Evolutionary conservation across 2,113 vertebrate genomes (phyloP), one percentile per base, ranked within the genome.

Genomic region (Pseudopodoces humilis): DNA sequence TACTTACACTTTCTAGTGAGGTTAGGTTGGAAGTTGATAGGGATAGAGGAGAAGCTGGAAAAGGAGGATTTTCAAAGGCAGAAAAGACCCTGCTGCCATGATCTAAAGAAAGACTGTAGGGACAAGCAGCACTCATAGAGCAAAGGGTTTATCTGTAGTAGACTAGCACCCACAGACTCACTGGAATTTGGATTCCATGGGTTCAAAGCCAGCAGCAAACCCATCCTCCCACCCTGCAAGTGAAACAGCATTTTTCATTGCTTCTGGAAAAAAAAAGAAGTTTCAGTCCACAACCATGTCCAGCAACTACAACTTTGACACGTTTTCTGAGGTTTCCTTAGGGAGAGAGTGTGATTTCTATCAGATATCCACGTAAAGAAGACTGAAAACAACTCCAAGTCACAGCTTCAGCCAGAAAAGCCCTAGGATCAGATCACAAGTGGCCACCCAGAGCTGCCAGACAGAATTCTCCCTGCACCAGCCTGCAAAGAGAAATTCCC

Each of bases 361-460:
- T 47, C 72, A 70, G 52, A 44, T 27, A 64, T 4, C 70, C 35
- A 70, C 0, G 0, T 19, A 30, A 41, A 52, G 43, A 72, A 46
- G 28, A 82, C 8, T 1, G 6, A 64, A 67, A 86, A 30, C 27
- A 60, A 15, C 11, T 64, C n/a, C 41, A 77, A 44, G 41, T 21
- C 28, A 3, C 13, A 20, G 31, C 1, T 1, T 3, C 35, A 67
- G 43, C 18, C 77, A 59, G 47, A 33, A 78, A 56, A 75, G 24
- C 41, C 52, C 71, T 10, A 20, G 56, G 8, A 76, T 7, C 18
- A 30, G 25, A 56, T 7, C n/a, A 31, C 44, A 25, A 23, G 33
- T 0, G 6, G 59, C 50, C n/a, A 62, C 28, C 56, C 35, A 47
- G 47, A 28, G 35, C 0, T 1, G 59, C 17, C 2, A 14, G 56